Evolutionary conservation across 2,888 invertebrate genomes (phyloP), one percentile per base, ranked within the genome.

Genomic region (Malachius bipustulatus): DNA sequence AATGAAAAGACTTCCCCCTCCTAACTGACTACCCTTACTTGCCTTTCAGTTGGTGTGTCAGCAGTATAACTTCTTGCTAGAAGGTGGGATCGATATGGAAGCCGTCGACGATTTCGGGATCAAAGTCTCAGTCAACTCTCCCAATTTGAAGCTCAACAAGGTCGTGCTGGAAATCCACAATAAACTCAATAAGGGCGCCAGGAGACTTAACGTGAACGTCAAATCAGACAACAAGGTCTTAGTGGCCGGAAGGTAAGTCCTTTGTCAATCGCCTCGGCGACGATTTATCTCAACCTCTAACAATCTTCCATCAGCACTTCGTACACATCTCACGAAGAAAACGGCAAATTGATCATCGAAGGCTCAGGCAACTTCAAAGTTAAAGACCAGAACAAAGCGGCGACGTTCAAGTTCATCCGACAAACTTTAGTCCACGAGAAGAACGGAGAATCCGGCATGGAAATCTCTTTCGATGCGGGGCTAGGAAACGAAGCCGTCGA

Each of bases 321-420:
- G 3, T 83, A 77, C 59, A 73, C 73, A 39, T 70, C 75, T 40
- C 77, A 79, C 44, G 74, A 77, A 38, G 81, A 82, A 55, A 75
- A 72, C 16, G 73, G 73, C 9, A 82, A 82, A 55, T 67, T 71
- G 34, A 76, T 79, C 35, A 65, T 83, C 4, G 84, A 85, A 55
- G 85, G 84, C 1, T 76, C 75, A 4, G 85, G 85, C 1, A 73
- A 71, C 26, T 64, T 84, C 10, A 77, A 75, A 48, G 66, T 79
- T n/a, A 70, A 73, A 35, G 77, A 80, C 2, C 71, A 77, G 35
- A 68, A 73, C 39, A 75, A 76, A 45, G 73, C 74, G 9, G 76
- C 78, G 1, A 80, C 74, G 56, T 84, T 85, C 63, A 82, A 82
- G 48, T 75, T 78, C 50, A 75, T 76, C 37, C 67, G 73, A 30